Evolutionary conservation across 2,113 vertebrate genomes (phyloP).

Genomic region (Lampris incognitus): DNA sequence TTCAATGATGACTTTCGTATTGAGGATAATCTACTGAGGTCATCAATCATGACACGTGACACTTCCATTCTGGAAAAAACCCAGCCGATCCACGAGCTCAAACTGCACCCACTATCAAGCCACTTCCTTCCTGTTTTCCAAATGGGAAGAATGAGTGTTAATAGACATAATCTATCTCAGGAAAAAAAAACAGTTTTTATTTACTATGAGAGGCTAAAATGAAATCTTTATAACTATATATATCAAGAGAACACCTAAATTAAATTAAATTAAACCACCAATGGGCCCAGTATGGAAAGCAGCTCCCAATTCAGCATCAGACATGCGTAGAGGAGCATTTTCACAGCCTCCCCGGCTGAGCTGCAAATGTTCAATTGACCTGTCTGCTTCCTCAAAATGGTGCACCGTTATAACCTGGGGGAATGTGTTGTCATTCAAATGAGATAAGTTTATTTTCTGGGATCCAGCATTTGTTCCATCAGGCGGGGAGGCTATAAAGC

Average conservation of each 20-base stretch:
- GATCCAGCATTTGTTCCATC: conserved; percentile 92
- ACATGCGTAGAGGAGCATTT: conserved; percentile 70
- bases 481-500: conserved; percentile 92
- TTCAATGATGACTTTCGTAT: conserved; percentile 78
- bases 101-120: conserved; percentile 51
- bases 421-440: conserved; percentile 94
- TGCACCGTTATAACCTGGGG: conserved; percentile 90
- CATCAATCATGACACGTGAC: conserved; percentile 77
- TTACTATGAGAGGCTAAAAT: not conserved
- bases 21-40: conserved; percentile 77
- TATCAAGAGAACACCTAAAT: conserved; percentile 16
- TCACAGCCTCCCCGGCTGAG: conserved; percentile 77
- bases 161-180: conserved; percentile 15
- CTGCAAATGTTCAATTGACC: conserved; percentile 85
- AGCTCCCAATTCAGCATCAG: conserved; percentile 70
- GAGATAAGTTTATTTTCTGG: conserved; percentile 96
- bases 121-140: conserved; percentile 7
- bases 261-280: conserved; percentile 34
- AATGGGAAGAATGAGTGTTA: conserved; percentile 23
- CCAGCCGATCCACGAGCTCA: conserved; percentile 44
- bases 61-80: conserved; percentile 52
- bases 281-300: conserved; percentile 63
- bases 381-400: conserved; percentile 83
- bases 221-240: conserved; percentile 30
- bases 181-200: conserved; percentile 4